Evolutionary conservation across 2,888 invertebrate genomes (phyloP), one percentile per base, ranked within the genome.

Genomic region (Patella caerulea): DNA sequence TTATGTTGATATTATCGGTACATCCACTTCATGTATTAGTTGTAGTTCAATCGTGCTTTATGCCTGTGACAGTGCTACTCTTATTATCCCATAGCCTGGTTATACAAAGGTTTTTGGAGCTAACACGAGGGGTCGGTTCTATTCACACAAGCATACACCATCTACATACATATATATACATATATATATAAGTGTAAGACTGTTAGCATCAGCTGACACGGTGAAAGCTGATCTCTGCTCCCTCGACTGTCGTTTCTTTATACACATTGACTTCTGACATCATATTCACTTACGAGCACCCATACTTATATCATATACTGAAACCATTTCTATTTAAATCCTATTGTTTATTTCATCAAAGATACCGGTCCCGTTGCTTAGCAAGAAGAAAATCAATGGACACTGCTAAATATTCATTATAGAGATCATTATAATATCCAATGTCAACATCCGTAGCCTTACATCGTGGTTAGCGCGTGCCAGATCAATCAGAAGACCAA

Each of bases 201-300:
- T 34, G 34, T 34, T 34, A 24, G 65, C 65, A 65, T 65, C 65
- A 65, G 65, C 65, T 65, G 65, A 65, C 65, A 9, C n/a, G 65
- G 24, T 65, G 65, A 65, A 65, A 65, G 65, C 65, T 24, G 65
- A 65, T 65, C 65, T 65, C 65, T 65, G 65, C 65, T 65, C 65
- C 24, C 65, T 65, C 19, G 65, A 65, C 65, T 65, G 65, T 65
- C 65, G 65, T 65, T 65, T 24, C 65, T 65, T n/a, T 65, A 65
- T 19, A 24, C 19, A 65, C 65, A 65, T 65, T 65, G 19, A 65
- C 65, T 65, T 24, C 65, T 65, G 65, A 19, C 65, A 19, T 65
- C 24, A 24, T 65, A 19, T 19, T 65, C 65, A 65, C 65, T 19
- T 65, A n/a, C 24, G n/a, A 65, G 11, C n/a, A 19, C n/a, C 65